A percentile compares a stretch with the other conserved stretches of the same genome.
Evolutionary conservation across 2,113 vertebrate genomes (phyloP).

Genomic region (Gambusia affinis): DNA sequence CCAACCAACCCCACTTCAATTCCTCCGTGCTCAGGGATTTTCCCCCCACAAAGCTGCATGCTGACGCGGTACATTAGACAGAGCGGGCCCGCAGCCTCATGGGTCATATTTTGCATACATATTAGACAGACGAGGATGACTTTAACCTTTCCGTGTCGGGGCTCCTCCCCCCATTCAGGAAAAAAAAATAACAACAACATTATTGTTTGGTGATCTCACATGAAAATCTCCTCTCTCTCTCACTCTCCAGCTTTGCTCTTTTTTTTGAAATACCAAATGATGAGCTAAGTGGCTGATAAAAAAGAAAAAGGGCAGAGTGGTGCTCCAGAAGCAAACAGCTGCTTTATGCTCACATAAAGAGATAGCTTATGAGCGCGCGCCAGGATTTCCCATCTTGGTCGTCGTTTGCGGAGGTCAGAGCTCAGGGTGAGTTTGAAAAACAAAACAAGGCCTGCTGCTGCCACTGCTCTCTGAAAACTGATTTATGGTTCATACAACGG

Average conservation of each 20-base stretch:
- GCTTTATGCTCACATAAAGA: constrained; percentile 33
- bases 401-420: constrained; percentile 26
- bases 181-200: constrained; percentile 35
- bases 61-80: constrained; percentile 71
- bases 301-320: constrained; percentile 42
- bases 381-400: constrained; percentile 2
- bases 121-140: constrained; percentile 73
- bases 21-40: constrained; percentile 61
- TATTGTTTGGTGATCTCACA: constrained; percentile 67
- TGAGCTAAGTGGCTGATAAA: constrained; percentile 53
- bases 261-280: constrained; percentile 64
- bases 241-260: constrained; percentile 20
- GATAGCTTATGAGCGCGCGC: constrained; percentile 12
- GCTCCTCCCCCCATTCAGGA: constrained; percentile 61
- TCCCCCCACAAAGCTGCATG: constrained; percentile 57
- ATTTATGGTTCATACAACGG: not conserved
- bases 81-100: constrained; percentile 67
- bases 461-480: not conserved
- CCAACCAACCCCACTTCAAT: constrained; percentile 56
- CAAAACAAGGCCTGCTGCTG: not conserved
- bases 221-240: constrained; percentile 44
- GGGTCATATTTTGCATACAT: constrained; percentile 81
- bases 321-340: constrained; percentile 34
- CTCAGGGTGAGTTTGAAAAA: constrained; percentile 9
- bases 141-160: constrained; percentile 74